phyloP scores from a whole-genome alignment of 2,888 invertebrate species.

The Nasonia oneida region DNA sequence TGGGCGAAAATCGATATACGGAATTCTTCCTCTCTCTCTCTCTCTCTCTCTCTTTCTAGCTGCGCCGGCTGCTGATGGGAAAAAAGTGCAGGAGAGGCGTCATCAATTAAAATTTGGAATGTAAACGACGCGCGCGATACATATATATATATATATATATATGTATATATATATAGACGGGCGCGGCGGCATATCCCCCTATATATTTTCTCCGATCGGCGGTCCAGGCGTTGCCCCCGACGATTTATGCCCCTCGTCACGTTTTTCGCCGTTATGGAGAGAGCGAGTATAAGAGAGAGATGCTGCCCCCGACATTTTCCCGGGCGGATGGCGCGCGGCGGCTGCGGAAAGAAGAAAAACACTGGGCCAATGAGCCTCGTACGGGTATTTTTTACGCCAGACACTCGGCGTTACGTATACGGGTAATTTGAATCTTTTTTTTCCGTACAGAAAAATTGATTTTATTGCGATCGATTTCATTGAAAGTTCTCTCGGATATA shows the following conservation, averaged over 20 bases:
- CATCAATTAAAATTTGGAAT: conserved; percentile 64
- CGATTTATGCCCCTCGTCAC: conserved; percentile 56
- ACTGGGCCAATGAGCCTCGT: conserved; percentile 1
- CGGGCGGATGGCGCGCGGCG: background rate
- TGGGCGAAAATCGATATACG: conserved; percentile 42
- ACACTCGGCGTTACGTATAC: background rate
- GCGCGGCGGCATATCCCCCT: conserved; percentile 22
- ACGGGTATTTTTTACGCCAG: background rate
- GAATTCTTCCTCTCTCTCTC: conserved; percentile 12
- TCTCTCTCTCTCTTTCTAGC: background rate
- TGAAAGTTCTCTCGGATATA: background rate
- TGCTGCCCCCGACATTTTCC: conserved; percentile 25
- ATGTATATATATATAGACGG: conserved; percentile 35
- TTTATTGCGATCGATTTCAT: too few species aligned
- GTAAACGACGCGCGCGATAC: background rate
- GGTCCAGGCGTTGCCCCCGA: conserved; percentile 35
- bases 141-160: conserved; percentile 35
- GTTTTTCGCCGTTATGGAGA: conserved; percentile 21
- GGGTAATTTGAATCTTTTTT: background rate
- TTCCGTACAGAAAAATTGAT: too few species aligned
- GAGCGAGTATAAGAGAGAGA: conserved; percentile 34
- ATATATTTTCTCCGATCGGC: conserved; percentile 4
- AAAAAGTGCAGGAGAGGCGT: conserved; percentile 55
- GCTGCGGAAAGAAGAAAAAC: background rate
- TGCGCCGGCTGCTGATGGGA: background rate